These are phyloP conservation scores for Spermophilus dauricus DNA, from an alignment of 2,113 vertebrate genomes.

Conservation along the genomic window DNA sequence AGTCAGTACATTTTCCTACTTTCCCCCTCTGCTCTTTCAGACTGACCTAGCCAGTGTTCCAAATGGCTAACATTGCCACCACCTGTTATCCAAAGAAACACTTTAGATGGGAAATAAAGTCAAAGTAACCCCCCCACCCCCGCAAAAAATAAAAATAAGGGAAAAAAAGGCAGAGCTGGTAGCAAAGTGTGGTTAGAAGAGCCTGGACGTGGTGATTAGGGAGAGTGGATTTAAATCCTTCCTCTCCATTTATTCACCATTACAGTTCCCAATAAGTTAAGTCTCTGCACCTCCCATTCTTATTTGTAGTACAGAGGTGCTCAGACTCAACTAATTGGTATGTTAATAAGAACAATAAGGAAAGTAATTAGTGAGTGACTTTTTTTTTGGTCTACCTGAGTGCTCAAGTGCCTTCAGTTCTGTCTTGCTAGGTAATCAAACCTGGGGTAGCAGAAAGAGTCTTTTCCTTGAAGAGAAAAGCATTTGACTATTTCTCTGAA, in stretches of 20 bases:
- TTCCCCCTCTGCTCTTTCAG: background rate
- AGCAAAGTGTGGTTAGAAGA: background rate
- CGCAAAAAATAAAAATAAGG: background rate
- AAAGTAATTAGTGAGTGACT: background rate
- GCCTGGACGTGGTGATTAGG: background rate
- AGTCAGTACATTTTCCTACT: background rate
- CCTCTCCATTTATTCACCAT: background rate
- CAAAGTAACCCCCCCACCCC: too few species aligned
- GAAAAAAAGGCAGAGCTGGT: background rate
- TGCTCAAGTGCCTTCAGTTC: background rate
- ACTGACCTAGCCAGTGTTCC: background rate
- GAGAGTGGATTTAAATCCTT: background rate
- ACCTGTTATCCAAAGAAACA: background rate
- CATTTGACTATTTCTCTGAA: background rate
- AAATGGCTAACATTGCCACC: background rate
- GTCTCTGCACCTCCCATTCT: background rate
- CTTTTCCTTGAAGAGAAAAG: background rate
- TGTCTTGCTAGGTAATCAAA: constrained; percentile 19
- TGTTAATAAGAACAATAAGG: background rate
- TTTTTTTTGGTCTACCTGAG: background rate
- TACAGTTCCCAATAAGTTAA: background rate
- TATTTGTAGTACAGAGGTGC: background rate
- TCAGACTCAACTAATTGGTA: background rate
- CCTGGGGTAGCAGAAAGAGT: background rate
- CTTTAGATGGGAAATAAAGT: too few species aligned